Conservation (phyloP, 2,888 invertebrate genomes). For the Synergus umbraculus region DNA sequence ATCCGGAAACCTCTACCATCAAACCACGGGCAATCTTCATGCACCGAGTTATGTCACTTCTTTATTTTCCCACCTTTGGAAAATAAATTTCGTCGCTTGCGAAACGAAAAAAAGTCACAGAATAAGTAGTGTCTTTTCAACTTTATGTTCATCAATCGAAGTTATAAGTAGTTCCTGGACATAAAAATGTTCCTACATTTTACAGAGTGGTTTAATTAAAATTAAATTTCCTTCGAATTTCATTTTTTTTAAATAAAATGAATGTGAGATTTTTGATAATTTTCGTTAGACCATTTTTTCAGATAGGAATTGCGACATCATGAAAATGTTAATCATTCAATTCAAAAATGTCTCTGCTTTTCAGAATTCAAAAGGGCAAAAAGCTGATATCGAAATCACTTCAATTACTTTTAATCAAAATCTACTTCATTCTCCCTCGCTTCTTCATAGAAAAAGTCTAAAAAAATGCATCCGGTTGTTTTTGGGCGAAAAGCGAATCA, state of each 20-base stretch:
- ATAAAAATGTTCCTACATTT: background rate
- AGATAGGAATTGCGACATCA: too few relatives aligned
- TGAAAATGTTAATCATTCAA: background rate
- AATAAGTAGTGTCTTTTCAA: background rate
- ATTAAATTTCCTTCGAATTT: too few relatives aligned
- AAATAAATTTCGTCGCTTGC: background rate
- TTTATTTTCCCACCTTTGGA: conserved; percentile 7
- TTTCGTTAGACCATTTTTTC: too few relatives aligned
- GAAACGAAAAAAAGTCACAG: background rate
- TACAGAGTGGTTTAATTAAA: background rate
- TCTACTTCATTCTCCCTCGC: background rate
- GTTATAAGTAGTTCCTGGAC: background rate
- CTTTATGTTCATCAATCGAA: background rate
- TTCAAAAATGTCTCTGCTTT: background rate
- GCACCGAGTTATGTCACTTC: background rate
- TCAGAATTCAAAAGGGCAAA: background rate
- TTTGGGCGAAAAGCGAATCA: background rate
- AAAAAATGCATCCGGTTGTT: background rate
- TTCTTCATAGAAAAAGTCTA: background rate
- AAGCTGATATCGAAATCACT: background rate
- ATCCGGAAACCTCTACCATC: conserved; percentile 47
- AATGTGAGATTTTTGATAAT: too few relatives aligned
- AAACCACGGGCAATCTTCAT: conserved; percentile 33
- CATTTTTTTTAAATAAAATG: too few relatives aligned
- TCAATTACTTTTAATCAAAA: background rate